Percentiles rank a stretch among this genome's conserved stretches.
phyloP scores from a whole-genome alignment of 2,888 invertebrate genomes.

The Caenorhabditis plicata region DNA sequence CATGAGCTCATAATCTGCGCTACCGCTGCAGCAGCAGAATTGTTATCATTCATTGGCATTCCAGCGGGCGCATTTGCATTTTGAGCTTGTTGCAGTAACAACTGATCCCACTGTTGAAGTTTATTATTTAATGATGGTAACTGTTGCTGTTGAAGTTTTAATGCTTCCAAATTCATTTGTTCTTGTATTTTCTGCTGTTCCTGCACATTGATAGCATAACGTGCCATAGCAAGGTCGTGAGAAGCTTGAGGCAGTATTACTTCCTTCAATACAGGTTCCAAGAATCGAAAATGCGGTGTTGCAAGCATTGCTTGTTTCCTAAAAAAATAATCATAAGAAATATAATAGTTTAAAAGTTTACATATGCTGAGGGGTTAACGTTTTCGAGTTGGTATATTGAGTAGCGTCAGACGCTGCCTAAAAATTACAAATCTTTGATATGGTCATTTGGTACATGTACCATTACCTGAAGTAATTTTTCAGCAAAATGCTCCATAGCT shows the following conservation, averaged over 20 bases:
- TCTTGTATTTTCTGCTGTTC: constrained; percentile 20
- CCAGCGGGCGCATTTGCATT: background rate
- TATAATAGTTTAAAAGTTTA: constrained; percentile 17
- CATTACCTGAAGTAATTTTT: constrained; percentile 54
- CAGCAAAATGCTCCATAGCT: constrained; percentile 65
- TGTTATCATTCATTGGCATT: constrained; percentile 1
- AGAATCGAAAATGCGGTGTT: constrained; percentile 56
- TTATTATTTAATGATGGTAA: too few relatives aligned
- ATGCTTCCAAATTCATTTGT: too few relatives aligned
- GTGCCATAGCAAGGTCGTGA: constrained; percentile 7
- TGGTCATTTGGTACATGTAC: background rate
- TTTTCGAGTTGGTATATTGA: constrained; percentile 39
- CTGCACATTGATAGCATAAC: constrained; percentile 3
- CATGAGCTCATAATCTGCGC: too few relatives aligned
- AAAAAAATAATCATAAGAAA: constrained; percentile 11
- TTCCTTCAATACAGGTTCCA: constrained; percentile 53
- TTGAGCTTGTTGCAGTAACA: constrained; percentile 2
- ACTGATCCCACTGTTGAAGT: too few relatives aligned
- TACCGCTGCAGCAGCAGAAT: constrained; percentile 4
- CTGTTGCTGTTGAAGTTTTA: too few relatives aligned
- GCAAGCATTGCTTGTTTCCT: constrained; percentile 54
- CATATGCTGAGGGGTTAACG: constrained; percentile 62
- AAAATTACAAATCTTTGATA: background rate
- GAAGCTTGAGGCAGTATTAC: constrained; percentile 20
- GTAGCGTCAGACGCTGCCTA: constrained; percentile 38